These are phyloP conservation scores for Stratiomys singularior DNA, from an alignment of 2,888 invertebrate genomes.

Conservation along the genomic window DNA sequence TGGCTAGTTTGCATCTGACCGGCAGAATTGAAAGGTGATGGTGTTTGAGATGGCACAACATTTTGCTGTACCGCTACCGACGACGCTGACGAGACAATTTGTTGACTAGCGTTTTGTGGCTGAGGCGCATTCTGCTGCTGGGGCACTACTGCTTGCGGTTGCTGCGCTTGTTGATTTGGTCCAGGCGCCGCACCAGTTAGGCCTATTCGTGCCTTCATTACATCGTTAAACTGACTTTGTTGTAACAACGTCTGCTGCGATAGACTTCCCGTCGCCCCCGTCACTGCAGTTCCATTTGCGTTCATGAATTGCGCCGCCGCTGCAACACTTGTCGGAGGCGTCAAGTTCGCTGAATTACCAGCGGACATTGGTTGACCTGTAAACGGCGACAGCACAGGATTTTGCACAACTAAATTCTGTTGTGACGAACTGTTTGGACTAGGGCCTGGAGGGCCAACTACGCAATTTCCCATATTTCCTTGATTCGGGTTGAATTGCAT, in stretches of 20 bases:
- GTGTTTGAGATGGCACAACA: constrained; percentile 63
- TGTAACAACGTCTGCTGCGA: constrained; percentile 64
- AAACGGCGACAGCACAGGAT: constrained; percentile 80
- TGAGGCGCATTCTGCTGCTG: constrained; percentile 56
- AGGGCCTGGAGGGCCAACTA: constrained; percentile 81
- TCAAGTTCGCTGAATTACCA: constrained; percentile 63
- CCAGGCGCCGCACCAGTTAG: constrained; percentile 54
- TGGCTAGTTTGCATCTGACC: constrained; percentile 57
- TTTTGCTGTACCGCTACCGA: constrained; percentile 32
- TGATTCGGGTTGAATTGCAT: constrained; percentile 66
- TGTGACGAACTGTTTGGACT: constrained; percentile 77
- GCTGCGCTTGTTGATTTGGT: constrained; percentile 56
- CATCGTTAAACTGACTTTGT: constrained; percentile 69
- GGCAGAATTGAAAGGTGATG: constrained; percentile 70
- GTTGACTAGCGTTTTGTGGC: constrained; percentile 52
- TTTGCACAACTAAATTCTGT: constrained; percentile 69
- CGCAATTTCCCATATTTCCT: constrained; percentile 58
- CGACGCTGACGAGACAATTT: constrained; percentile 52
- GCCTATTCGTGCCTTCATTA: constrained; percentile 70
- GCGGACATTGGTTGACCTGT: constrained; percentile 70
- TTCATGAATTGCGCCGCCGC: constrained; percentile 68
- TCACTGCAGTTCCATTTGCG: constrained; percentile 68
- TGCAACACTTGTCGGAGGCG: constrained; percentile 64
- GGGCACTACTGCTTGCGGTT: constrained; percentile 57
- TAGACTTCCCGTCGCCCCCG: constrained; percentile 59